A percentile compares a stretch with the other conserved stretches of the same genome.
Conservation (phyloP, 1,140 invertebrate genomes). For the Ostrea denselamellosa region DNA sequence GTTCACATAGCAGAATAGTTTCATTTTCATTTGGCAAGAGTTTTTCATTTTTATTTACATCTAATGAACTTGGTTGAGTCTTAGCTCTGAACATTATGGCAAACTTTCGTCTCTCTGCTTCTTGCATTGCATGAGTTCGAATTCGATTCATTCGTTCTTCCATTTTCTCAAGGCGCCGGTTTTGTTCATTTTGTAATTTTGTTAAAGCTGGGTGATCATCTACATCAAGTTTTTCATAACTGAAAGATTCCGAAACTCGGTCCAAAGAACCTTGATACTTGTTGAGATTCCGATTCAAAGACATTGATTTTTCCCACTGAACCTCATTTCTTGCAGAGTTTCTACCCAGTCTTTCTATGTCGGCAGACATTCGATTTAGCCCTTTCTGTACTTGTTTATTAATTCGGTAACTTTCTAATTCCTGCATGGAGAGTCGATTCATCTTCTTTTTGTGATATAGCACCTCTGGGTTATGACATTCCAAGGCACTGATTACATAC, state of each 20-base stretch:
- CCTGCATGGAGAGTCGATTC: conserved; percentile 26
- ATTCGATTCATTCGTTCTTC: conserved; percentile 67
- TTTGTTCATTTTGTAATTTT: conserved; percentile 70
- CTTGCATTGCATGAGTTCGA: conserved; percentile 67
- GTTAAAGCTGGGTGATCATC: conserved; percentile 67
- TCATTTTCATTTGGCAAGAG: conserved; percentile 63
- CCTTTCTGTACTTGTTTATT: conserved; percentile 19
- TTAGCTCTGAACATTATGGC: conserved; percentile 67
- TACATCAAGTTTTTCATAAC: conserved; percentile 56
- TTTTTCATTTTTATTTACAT: conserved; percentile 57
- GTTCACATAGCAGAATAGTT: conserved; percentile 32
- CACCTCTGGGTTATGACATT: conserved; percentile 34
- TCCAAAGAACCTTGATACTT: conserved; percentile 11
- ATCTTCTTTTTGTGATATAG: conserved; percentile 3
- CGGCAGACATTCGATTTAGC: conserved; percentile 44
- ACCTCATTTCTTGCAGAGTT: conserved; percentile 37
- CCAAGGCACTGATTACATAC: conserved; percentile 40
- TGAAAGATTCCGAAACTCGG: conserved; percentile 41
- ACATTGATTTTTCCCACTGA: conserved; percentile 43
- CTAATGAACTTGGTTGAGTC: conserved; percentile 43
- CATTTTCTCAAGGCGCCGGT: conserved; percentile 66
- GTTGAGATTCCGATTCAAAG: conserved; percentile 44
- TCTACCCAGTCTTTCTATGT: conserved; percentile 49
- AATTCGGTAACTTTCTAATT: not conserved
- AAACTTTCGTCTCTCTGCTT: conserved; percentile 67